Evolutionary conservation across 2,113 vertebrate genomes (phyloP), one percentile per base, ranked within the genome.

Genomic region (Thunnus thynnus): DNA sequence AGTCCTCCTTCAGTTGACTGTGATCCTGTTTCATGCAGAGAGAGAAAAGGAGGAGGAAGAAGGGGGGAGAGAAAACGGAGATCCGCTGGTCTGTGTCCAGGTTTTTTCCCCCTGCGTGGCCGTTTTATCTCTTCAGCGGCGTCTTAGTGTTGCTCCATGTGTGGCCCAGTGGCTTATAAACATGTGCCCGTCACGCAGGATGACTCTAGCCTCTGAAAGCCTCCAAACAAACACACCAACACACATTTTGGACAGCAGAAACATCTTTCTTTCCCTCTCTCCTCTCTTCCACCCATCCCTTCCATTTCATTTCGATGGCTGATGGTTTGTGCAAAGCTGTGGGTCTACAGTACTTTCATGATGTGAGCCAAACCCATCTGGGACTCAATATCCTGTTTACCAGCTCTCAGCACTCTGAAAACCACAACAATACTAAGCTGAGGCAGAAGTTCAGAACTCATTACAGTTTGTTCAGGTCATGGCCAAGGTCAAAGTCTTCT

Each of bases 361-460:
- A 87, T 88, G 72, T 76, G 75, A 90, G 88, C 76, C 78, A 61
- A 90, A 83, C 76, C 84, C 85, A 84, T 84, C 86, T 90, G 85
- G 80, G 89, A 90, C 82, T 83, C 76, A 74, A 86, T 85, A 91
- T 93, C 89, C 92, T 87, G 88, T 92, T 91, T 87, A 86, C 85
- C 85, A 82, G 83, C 88, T 86, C 88, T 91, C 86, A 89, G 90
- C 88, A 87, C 82, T 87, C 82, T 81, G 46, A 75, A 76, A 91
- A 85, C 88, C 81, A 78, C 89, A 82, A 83, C 86, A 86, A 72
- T 57, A 78, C 81, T 47, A 80, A 87, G 84, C 84, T 30, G 82
- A 85, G 76, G 84, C 85, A 86, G 69, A 90, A 88, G 79, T 89
- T 86, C 81, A 69, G 46, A 82, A 84, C 84, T 87, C 84, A 91